Evolutionary conservation across 2,113 vertebrate species (phyloP), one percentile per base, ranked within the genome.

Genomic region (Gopherus evgoodei): DNA sequence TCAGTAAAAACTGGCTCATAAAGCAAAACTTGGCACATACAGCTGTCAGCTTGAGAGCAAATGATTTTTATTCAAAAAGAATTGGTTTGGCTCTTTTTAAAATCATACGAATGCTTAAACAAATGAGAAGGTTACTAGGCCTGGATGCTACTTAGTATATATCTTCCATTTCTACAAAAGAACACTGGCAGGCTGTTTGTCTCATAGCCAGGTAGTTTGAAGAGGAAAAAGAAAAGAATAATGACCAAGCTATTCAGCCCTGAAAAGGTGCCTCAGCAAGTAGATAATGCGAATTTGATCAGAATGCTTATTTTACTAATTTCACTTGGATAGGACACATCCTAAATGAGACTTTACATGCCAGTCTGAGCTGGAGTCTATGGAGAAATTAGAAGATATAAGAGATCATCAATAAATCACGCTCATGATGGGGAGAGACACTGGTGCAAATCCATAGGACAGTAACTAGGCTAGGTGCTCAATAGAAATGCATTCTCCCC

Each of bases 21-120:
- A 38, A 94, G 93, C 17, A 83, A 84, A 97, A 93, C n/a, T 83
- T 95, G 90, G 93, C 35, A 5, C 84, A 86, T 52, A 83, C n/a
- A 93, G 59, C 83, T 90, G 88, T 88, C 84, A 91, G 86, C 76
- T 91, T 92, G 50, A 27, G 47, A 96, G 47, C 8, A 97, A 96
- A 90, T 88, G 21, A 92, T 95, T 96, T 94, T 90, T 82, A 94
- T 91, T 86, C 81, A 96, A 91, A 94, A 94, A 92, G 89, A 96
- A 96, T 52, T 92, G 47, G 57, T 97, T 95, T 96, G 84, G 27
- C n/a, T 96, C 47, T 69, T 96, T 54, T 92, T 83, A 94, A 95
- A 92, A 89, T 92, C 44, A 95, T 81, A 88, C 9, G 85, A 25
- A 83, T 31, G 65, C 31, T 76, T 82, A 65, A 44, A 83, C 83